Evolutionary conservation across 2,113 vertebrate species (phyloP), one percentile per base, ranked within the genome.

Genomic region (Brachypteracias leptosomus): DNA sequence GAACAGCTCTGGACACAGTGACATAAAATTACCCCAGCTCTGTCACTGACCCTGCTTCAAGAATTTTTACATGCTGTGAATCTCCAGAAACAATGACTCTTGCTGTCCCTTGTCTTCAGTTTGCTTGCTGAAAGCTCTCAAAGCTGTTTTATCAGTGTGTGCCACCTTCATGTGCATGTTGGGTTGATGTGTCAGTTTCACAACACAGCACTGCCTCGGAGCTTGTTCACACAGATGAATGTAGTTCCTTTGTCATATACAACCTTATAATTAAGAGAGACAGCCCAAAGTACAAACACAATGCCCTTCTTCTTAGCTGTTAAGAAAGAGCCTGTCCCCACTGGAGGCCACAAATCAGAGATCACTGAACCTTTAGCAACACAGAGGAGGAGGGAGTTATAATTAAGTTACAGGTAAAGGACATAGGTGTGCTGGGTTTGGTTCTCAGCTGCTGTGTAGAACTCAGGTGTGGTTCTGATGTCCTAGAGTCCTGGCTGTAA

Each of bases 211-310:
- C 29, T 6, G 62, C 78, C 82, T 62, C 67, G 24, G 26, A 33
- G 38, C 58, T 88, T 85, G 63, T 33, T 95, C 91, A 88, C 24
- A 20, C 67, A 86, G 75, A 70, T 55, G 40, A 67, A 54, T 82
- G 51, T 13, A 44, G 42, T 19, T 85, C 54, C 59, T 83, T 65
- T 71, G 71, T 88, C 74, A 91, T 26, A 76, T 29, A 8, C 63
- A 90, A 93, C 62, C 88, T 70, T 88, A 17, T 94, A 91, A 96
- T 96, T 96, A 96, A 90, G 58, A 90, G 89, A 85, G 89, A 77
- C 57, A 89, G 61, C 72, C 55, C 52, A 16, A 88, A 90, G 79
- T 66, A 88, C 82, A 90, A 88, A 93, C 46, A 66, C 76, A 91
- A 65, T 70, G 66, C 68, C 90, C 85, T 73, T 35, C 35, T 83